Base-by-base conservation (phyloP, 2,888 invertebrate genomes). In the Limnephilus rhombicus region DNA sequence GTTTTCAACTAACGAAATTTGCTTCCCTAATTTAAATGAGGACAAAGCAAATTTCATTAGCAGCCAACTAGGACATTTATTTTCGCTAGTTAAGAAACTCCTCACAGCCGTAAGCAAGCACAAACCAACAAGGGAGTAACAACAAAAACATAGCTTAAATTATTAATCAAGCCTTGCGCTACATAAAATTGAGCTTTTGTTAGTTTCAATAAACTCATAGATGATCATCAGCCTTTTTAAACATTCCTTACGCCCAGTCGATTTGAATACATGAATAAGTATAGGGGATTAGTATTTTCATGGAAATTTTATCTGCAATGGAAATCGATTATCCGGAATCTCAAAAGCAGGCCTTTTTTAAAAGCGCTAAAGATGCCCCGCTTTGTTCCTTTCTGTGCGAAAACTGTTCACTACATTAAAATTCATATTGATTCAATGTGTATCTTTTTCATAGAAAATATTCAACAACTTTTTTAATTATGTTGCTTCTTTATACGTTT, bases 21-120 rank as follows among this genome's bases (percentile, higher is more conserved):
- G 80, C 80, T 89, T 89, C 37, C 80, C 88, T 89, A 89, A 89
- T 89, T 89, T 89, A 80, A 89, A 89, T 89, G 80, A 89, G 80
- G 88, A 89, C 88, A 89, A 89, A 89, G 88, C 88, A 89, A 89
- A 89, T 89, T 89, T 89, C 88, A 89, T 89, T 80, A 89, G 80
- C 45, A 89, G n/a, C 31, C 88, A 80, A 89, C 80, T 80, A 80
- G 88, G 88, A 89, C 88, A 89, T 89, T 89, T 89, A 89, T 89
- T 89, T 89, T 89, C 53, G 80, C 88, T 80, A 89, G 88, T 89
- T 89, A 89, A 89, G 88, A 89, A 89, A 89, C 88, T 89, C 80
- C 80, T 89, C 88, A 89, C 88, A 89, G 88, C 88, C 80, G 31
- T 89, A 41, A 89, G 37, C 86, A 49, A 83, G 83, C 83, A 24